phyloP scores from a whole-genome alignment of 2,797 vertebrate species.

The Coregonus sp. region DNA sequence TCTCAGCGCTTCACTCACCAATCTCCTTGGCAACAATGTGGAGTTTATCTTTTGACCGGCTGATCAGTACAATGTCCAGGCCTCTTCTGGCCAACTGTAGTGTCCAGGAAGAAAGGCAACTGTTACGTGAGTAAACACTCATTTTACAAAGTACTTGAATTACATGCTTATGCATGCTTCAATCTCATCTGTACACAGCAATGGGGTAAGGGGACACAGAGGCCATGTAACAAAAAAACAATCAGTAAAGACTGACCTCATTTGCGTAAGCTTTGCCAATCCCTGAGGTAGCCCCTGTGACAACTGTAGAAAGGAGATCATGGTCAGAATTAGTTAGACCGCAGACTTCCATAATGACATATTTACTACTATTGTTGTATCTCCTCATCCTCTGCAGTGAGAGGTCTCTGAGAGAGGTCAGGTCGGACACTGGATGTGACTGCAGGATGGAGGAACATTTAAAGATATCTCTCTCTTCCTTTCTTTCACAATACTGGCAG shows the following conservation, averaged over 20 bases:
- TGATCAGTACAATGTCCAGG: constrained; percentile 77
- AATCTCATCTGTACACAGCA: neutral
- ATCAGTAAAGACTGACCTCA: constrained; percentile 68
- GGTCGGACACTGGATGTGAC: neutral
- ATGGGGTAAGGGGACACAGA: neutral
- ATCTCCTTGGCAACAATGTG: constrained; percentile 71
- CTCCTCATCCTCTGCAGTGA: neutral
- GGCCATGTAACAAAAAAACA: no score
- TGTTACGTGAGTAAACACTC: no score
- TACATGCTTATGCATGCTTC: no score
- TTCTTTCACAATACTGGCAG: neutral
- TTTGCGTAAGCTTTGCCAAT: constrained; percentile 80
- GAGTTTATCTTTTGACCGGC: constrained; percentile 75
- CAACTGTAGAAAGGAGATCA: constrained; percentile 65
- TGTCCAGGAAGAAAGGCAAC: no score
- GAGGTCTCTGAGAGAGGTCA: neutral
- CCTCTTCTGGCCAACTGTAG: constrained; percentile 79
- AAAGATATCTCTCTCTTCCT: neutral
- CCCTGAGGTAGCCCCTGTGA: constrained; percentile 80
- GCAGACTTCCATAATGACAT: no score
- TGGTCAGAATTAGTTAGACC: neutral
- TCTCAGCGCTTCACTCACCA: constrained; percentile 57
- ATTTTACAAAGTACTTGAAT: no score
- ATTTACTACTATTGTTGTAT: neutral
- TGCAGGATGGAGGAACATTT: neutral